Base-by-base conservation (phyloP, 92 coral and sea anemone genomes). In the Nematostella vectensis region DNA sequence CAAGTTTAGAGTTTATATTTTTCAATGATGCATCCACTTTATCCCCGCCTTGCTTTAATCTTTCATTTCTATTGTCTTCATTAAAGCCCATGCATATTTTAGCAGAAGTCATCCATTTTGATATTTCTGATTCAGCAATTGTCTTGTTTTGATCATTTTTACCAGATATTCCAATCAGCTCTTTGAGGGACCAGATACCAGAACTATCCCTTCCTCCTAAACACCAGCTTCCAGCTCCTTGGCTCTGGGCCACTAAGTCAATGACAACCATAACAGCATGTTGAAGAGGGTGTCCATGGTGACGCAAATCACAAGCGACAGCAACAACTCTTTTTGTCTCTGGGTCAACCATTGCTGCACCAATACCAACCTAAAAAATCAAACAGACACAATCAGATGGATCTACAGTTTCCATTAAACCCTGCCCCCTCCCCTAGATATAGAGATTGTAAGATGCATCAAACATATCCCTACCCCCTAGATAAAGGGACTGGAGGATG, bases 241-340 rank as follows among this genome's bases (percentile, higher is more conserved):
- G 98, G 31, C 80, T 69, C 38, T 77, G 82, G 21, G 93, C 96
- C 29, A 91, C 96, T 24, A 91, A 76, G 56, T 91, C 98, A 56
- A 91, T 72, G 25, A 67, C 73, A 40, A 87, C 93, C 98, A 91
- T 87, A 58, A 76, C 72, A 0, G 98, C 91, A 82, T 91, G 98
- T 43, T 82, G 96, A 28, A 91, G 76, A 44, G 96, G 96, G 74
- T 91, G 82, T 12, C 85, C 95, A 38, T 71, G 61, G 21, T 54
- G 50, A 19, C 88, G 62, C 29, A 74, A 36, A 48, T 91, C 98
- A 52, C 82, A 81, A 24, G 87, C 82, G 25, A 74, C 65, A 19
- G 88, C 89, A 58, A 91, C 51, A 27, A 84, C 58, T 13, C 72
- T 68, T 56, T 72, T 68, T 19, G 57, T 56, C 18, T 43, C 28